These are phyloP conservation scores for Entomobrya multifasciata DNA, from an alignment of 2,888 invertebrate species.

Conservation along the genomic window DNA sequence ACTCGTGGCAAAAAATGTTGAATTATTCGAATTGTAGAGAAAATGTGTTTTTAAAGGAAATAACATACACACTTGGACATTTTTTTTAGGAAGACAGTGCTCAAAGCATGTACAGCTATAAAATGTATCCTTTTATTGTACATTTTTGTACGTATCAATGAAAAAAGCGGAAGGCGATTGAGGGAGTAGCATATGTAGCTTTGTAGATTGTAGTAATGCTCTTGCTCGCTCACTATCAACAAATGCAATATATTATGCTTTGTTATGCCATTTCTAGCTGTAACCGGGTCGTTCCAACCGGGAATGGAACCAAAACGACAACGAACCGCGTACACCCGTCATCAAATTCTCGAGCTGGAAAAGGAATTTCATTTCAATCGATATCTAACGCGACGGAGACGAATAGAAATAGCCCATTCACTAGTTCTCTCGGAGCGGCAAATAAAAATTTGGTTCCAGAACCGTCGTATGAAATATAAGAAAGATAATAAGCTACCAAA, in stretches of 20 bases:
- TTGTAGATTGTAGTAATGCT: not conserved
- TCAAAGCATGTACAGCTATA: not conserved
- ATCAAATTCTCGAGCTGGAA: constrained; percentile 98
- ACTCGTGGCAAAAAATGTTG: not conserved
- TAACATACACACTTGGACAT: not conserved
- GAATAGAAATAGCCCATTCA: constrained; percentile 98
- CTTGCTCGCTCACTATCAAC: not conserved
- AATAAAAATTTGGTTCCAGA: constrained; percentile 95
- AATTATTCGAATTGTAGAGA: not conserved
- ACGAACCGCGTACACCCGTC: constrained; percentile 97
- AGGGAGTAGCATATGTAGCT: no score
- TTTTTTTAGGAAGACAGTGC: not conserved
- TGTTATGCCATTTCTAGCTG: constrained; percentile 82
- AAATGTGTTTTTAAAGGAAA: not conserved
- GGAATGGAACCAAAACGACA: constrained; percentile 98
- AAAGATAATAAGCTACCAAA: constrained; percentile 90
- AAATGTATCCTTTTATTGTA: constrained; percentile 33
- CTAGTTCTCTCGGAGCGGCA: constrained; percentile 95
- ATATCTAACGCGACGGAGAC: constrained; percentile 95
- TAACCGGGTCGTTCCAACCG: constrained; percentile 92
- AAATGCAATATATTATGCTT: constrained; percentile 50
- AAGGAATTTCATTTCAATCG: constrained; percentile 99
- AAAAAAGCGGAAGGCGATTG: constrained; percentile 22
- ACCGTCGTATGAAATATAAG: constrained; percentile 86
- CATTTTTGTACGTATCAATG: no score